phyloP scores from a whole-genome alignment of 1,140 invertebrate genomes.

The Drosophila nasuta region DNA sequence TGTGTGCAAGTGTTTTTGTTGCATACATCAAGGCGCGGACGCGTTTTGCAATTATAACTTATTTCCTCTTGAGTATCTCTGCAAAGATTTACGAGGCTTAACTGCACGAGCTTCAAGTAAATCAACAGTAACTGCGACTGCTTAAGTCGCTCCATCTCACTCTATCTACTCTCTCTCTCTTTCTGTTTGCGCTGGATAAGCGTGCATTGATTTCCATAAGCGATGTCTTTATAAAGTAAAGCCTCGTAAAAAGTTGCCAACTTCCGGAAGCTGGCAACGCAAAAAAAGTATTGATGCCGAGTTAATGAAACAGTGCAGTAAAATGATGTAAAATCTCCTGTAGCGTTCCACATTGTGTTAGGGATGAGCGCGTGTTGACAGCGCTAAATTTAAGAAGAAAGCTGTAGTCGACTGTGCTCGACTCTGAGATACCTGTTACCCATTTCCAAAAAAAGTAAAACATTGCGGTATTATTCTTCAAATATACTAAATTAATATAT shows the following conservation, averaged over 20 bases:
- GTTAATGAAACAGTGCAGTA: conserved; percentile 78
- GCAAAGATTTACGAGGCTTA: conserved; percentile 43
- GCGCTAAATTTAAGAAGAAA: not conserved
- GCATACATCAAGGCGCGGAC: conserved; percentile 38
- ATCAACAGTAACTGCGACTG: conserved; percentile 35
- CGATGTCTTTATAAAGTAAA: conserved; percentile 41
- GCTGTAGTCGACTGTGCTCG: too few species aligned
- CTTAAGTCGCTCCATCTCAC: conserved; percentile 20
- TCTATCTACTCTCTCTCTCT: not conserved
- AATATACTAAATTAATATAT: too few species aligned
- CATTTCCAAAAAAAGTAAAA: too few species aligned
- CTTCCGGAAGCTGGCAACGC: conserved; percentile 30
- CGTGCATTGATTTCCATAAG: conserved; percentile 58
- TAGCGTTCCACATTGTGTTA: not conserved
- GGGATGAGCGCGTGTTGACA: conserved; percentile 9
- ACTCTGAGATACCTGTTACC: too few species aligned
- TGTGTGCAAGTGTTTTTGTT: conserved; percentile 29
- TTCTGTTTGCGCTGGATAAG: conserved; percentile 25
- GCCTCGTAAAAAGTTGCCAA: conserved; percentile 64
- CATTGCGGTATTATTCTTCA: too few species aligned
- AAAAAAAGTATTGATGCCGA: conserved; percentile 52
- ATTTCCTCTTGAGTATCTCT: conserved; percentile 44
- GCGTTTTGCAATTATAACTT: conserved; percentile 50
- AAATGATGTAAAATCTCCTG: conserved; percentile 19
- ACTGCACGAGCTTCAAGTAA: conserved; percentile 34